Evolutionary conservation across 2,113 vertebrate species (phyloP).

Genomic region (mouse (Mus musculus)): DNA sequence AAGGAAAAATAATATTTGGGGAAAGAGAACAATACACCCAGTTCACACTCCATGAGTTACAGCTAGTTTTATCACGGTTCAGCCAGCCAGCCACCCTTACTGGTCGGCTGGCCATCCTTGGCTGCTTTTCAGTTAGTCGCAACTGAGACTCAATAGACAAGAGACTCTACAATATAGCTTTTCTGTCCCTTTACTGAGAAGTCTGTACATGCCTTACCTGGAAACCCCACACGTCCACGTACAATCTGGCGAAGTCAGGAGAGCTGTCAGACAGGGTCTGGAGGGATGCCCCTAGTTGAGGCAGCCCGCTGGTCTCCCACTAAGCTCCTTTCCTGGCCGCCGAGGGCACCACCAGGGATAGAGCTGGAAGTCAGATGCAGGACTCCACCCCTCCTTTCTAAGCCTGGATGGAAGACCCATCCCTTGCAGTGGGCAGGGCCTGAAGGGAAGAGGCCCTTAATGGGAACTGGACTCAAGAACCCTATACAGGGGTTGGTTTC

Average conservation of each 20-base stretch:
- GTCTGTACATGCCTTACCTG: background rate
- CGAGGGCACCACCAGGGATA: background rate
- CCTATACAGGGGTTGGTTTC: background rate
- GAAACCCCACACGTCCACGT: background rate
- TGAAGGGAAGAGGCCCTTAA: background rate
- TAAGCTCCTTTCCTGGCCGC: background rate
- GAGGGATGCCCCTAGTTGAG: background rate
- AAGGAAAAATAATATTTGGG: conserved; percentile 6
- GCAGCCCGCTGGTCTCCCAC: background rate
- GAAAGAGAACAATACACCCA: background rate
- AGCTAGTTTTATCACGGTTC: background rate
- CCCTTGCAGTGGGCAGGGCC: conserved; percentile 4
- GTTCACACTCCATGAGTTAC: background rate
- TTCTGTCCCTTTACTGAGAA: background rate
- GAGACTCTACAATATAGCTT: background rate
- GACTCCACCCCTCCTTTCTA: background rate
- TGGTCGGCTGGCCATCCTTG: background rate
- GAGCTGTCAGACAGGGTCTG: background rate
- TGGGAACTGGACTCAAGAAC: background rate
- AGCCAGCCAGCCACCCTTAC: background rate
- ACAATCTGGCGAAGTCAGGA: background rate
- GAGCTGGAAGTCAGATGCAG: background rate
- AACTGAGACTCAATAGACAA: background rate
- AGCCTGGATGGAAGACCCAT: background rate
- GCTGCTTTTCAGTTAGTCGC: background rate